These are phyloP conservation scores for Macrobrachium nipponense DNA, from an alignment of 1,140 invertebrate genomes.

Conservation along the genomic window DNA sequence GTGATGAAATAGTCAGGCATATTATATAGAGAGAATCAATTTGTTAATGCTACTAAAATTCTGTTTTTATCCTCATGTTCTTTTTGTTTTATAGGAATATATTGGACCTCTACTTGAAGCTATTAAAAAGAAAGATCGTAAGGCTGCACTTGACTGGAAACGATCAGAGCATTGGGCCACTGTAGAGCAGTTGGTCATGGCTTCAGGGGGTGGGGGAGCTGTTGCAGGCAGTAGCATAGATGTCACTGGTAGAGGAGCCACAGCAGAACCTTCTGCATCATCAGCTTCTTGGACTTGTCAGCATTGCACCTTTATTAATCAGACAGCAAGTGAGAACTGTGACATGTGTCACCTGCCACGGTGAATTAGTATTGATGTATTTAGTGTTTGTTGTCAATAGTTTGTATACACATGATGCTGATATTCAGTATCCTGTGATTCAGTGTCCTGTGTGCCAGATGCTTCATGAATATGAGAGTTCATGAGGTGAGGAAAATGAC, in stretches of 20 bases:
- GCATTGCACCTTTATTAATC: constrained; percentile 94
- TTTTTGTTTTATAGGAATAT: constrained; percentile 74
- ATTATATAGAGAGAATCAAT: neutral
- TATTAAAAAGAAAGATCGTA: constrained; percentile 78
- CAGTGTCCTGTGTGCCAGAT: constrained; percentile 41
- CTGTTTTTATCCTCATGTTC: neutral
- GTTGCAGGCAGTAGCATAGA: constrained; percentile 41
- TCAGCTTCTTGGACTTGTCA: constrained; percentile 83
- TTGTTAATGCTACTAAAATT: neutral
- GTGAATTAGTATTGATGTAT: constrained; percentile 43
- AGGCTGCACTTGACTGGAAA: constrained; percentile 81
- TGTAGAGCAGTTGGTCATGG: constrained; percentile 85
- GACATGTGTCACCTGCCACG: constrained; percentile 92
- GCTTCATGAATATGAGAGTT: constrained; percentile 34
- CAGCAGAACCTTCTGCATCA: constrained; percentile 18
- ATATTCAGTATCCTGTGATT: constrained; percentile 48
- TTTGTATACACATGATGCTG: constrained; percentile 27
- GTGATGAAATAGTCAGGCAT: neutral
- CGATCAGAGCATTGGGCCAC: constrained; percentile 87
- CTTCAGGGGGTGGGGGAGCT: constrained; percentile 67
- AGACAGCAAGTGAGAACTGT: constrained; percentile 78
- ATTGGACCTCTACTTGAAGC: constrained; percentile 83
- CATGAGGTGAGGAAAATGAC: constrained; percentile 25
- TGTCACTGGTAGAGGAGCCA: constrained; percentile 33
- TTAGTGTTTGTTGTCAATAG: constrained; percentile 2